A percentile compares a stretch with the other conserved stretches of the same genome.
Evolutionary conservation across 2,797 vertebrate species (phyloP).

Genomic region (Chelon auratus): DNA sequence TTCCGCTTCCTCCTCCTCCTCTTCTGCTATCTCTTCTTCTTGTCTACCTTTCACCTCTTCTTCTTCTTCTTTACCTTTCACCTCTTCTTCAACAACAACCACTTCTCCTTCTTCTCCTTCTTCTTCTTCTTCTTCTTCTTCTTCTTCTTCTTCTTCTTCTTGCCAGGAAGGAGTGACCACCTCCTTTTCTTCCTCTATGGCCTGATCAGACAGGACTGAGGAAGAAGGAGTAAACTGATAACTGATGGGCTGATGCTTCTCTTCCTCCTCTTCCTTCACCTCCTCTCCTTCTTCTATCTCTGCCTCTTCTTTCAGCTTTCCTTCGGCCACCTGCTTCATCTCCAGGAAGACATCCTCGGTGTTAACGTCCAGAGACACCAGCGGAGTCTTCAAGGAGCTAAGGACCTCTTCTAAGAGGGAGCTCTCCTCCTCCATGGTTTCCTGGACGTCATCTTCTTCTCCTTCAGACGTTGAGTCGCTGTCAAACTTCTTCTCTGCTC

Average conservation of each 20-base stretch:
- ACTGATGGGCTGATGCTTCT: conserved; percentile 16
- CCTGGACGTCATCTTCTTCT: conserved; percentile 30
- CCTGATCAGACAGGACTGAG: neutral
- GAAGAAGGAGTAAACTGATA: conserved; percentile 4
- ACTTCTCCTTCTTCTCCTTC: conserved; percentile 21
- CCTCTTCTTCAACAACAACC: conserved; percentile 11
- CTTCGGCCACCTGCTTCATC: conserved; percentile 24
- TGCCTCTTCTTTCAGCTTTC: conserved; percentile 13
- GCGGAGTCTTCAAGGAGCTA: conserved; percentile 81
- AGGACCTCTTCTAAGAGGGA: conserved; percentile 84
- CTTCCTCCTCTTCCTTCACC: conserved; percentile 40
- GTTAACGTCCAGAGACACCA: conserved; percentile 62
- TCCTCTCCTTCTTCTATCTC: conserved; percentile 47
- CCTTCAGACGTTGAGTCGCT: conserved; percentile 12
- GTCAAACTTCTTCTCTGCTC: conserved; percentile 22
- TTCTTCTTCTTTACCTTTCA: conserved; percentile 13
- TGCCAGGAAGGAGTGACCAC: conserved; percentile 1
- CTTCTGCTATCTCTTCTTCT: conserved; percentile 1
- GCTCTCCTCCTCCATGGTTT: conserved; percentile 54
- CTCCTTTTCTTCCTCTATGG: conserved; percentile 14
- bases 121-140: conserved; percentile 20
- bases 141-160: conserved; percentile 29
- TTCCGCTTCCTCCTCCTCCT: conserved; percentile 29
- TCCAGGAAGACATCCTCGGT: conserved; percentile 44
- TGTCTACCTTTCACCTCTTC: conserved; percentile 12